Evolutionary conservation across 1,140 invertebrate genomes (phyloP), one percentile per base, ranked within the genome.

Genomic region (Atta texana): DNA sequence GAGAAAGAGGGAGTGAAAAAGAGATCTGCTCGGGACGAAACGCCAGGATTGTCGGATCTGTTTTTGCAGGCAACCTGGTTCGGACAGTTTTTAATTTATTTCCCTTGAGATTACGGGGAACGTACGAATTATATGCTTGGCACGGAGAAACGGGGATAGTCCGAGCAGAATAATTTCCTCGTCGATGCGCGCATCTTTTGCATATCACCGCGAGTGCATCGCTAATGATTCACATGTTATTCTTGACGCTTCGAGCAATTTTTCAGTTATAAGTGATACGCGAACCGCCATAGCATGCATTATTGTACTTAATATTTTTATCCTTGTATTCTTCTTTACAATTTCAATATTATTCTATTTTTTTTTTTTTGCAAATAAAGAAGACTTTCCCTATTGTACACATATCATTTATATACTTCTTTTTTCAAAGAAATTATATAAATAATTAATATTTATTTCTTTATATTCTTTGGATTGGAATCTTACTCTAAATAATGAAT

Each of bases 11-110:
- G 3, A 44, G n/a, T 21, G 55, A 57, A n/a, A 68, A 1, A 31
- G 49, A 31, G 7, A 57, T 12, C 10, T 10, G 10, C 28, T 31
- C 16, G 16, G 39, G 7, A 24, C 34, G 21, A 49, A 49, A 77
- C 21, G 10, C 16, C 71, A 18, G 71, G 24, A 64, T 77, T 28
- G 21, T 31, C 21, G 16, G 34, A 64, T 77, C 24, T 28, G 39
- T 64, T 77, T 64, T 63, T 44, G 14, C 31, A 39, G 21, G 72
- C 53, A 59, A 28, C 39, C 66, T 51, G 66, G 39, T 51, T 51
- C 66, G 44, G 66, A 69, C 66, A 69, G 66, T 39, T 39, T 82
- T 82, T 74, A 74, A 74, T 82, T 82, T 82, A 82, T 82, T 72
- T 82, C 53, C 80, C 80, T n/a, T 21, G 68, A 18, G 69, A 82